phyloP scores from a whole-genome alignment of 2,113 vertebrate species.

The Sander vitreus region DNA sequence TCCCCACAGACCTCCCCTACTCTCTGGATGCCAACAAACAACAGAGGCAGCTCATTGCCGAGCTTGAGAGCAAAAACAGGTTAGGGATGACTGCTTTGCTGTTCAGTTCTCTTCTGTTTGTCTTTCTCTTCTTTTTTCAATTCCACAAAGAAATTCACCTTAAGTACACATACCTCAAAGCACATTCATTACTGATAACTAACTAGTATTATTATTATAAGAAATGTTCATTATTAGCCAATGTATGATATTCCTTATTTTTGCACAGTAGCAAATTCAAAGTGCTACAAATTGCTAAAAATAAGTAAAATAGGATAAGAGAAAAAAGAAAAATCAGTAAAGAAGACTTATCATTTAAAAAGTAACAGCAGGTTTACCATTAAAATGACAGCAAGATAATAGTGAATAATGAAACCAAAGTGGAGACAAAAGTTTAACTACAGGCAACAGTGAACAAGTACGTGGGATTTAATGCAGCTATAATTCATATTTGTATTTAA shows the following conservation, averaged over 20 bases:
- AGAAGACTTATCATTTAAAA: not conserved
- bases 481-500: constrained; percentile 16
- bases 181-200: not conserved
- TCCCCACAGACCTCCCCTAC: constrained; percentile 91
- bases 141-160: constrained; percentile 3
- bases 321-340: not conserved
- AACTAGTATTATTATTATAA: not conserved
- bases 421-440: constrained; percentile 20
- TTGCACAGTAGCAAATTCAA: not conserved
- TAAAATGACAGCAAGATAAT: constrained; percentile 10
- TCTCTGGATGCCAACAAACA: constrained; percentile 98
- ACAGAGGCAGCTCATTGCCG: constrained; percentile 96
- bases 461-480: not conserved
- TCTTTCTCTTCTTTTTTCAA: not conserved
- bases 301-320: not conserved
- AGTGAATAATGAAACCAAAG: constrained; percentile 10
- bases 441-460: constrained; percentile 9
- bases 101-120: not conserved
- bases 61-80: constrained; percentile 99
- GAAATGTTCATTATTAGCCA: not conserved
- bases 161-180: not conserved
- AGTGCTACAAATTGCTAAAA: not conserved
- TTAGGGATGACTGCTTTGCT: constrained; percentile 67
- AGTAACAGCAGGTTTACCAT: constrained; percentile 5
- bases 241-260: not conserved